Percentiles rank a stretch among this genome's conserved stretches.
Conservation (phyloP, 2,113 vertebrate species). For the Onychostruthus taczanowskii region DNA sequence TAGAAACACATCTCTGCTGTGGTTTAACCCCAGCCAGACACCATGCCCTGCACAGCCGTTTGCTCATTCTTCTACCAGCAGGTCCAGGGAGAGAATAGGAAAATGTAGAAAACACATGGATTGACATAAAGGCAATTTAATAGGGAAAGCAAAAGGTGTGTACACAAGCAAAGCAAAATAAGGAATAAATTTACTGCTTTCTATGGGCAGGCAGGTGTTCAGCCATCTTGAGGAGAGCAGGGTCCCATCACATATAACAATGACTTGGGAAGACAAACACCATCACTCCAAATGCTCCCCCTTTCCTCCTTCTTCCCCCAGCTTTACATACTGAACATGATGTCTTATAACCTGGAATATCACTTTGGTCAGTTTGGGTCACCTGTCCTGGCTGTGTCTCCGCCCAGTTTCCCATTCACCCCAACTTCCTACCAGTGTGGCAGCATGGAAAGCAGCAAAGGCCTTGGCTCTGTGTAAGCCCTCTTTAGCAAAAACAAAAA, state of each 20-base stretch:
- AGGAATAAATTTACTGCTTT: not conserved
- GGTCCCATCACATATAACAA: fast-evolving
- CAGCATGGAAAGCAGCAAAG: not conserved
- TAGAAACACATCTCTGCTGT: not conserved
- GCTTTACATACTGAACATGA: not conserved
- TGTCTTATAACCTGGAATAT: not conserved
- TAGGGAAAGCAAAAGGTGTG: not conserved
- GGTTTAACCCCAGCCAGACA: not conserved
- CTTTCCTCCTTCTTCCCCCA: not conserved
- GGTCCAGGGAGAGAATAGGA: not conserved
- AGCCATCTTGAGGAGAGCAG: not conserved
- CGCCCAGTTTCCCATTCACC: not conserved
- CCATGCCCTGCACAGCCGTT: fast-evolving
- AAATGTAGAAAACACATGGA: not conserved
- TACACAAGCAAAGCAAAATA: not conserved
- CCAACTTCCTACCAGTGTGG: not conserved
- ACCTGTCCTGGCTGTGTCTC: not conserved
- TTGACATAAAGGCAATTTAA: not conserved
- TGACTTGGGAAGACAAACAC: not conserved
- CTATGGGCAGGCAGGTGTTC: not conserved
- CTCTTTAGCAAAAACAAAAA: not conserved
- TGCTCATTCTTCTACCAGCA: not conserved
- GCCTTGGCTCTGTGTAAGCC: not conserved
- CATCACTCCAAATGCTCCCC: no score
- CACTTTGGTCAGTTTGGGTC: not conserved